phyloP scores from a whole-genome alignment of 2,888 invertebrate species.

The Pseudococcus jackbeardsleyi region DNA sequence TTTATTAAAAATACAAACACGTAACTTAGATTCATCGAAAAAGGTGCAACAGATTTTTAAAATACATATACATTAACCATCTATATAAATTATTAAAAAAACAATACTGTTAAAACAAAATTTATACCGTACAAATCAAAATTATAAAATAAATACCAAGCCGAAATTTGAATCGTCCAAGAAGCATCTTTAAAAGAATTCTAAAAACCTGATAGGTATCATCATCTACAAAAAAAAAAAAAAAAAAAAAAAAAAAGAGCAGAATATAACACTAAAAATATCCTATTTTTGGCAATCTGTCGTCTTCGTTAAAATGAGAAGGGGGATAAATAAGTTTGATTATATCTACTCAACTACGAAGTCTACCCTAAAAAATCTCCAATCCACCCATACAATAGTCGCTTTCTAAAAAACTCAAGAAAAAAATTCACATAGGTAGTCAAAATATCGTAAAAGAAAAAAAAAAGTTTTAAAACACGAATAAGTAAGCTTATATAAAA shows the following conservation, averaged over 20 bases:
- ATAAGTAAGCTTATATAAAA: not conserved
- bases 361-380: not conserved
- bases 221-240: not conserved
- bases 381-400: not conserved
- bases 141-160: not conserved
- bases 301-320: not conserved
- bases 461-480: not conserved
- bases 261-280: not conserved
- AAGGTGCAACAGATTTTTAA: constrained; percentile 51
- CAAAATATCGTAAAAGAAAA: not conserved
- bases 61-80: constrained; percentile 22
- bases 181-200: not conserved
- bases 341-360: not conserved
- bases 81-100: constrained; percentile 35
- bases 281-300: not conserved
- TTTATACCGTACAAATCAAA: not conserved
- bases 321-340: constrained; percentile 18
- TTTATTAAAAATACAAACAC: constrained; percentile 50
- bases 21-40: constrained; percentile 33
- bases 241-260: not conserved
- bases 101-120: constrained; percentile 39
- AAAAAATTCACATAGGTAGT: not conserved
- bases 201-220: no score
- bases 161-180: not conserved
- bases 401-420: not conserved